These are phyloP conservation scores for Agrochola lychnidis DNA, from an alignment of 2,888 invertebrate genomes.

Conservation along the genomic window DNA sequence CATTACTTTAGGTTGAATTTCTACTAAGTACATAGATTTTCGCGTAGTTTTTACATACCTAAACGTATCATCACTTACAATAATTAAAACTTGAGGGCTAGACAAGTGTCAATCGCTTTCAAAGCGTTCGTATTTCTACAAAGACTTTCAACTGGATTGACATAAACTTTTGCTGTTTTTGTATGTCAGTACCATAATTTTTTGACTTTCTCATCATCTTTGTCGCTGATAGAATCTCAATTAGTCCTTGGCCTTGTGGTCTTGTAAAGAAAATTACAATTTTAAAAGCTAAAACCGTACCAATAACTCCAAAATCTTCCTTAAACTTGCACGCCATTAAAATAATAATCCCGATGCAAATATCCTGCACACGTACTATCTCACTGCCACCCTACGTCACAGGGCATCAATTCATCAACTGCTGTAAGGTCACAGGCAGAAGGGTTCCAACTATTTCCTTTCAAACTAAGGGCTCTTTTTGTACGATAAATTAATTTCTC, in stretches of 20 bases:
- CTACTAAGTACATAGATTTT: too few relatives aligned
- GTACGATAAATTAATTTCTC: conserved; percentile 84
- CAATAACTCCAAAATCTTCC: not conserved
- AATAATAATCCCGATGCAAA: not conserved
- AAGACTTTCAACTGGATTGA: too few relatives aligned
- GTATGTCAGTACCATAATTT: not conserved
- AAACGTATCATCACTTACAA: too few relatives aligned
- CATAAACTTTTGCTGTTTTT: not conserved
- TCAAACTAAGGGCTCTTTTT: conserved; percentile 80
- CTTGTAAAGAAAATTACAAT: too few relatives aligned
- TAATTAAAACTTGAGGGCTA: too few relatives aligned
- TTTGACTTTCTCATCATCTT: not conserved
- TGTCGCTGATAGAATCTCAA: too few relatives aligned
- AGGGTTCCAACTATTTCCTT: conserved; percentile 80
- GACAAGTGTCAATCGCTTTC: not conserved
- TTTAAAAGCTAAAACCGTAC: not conserved
- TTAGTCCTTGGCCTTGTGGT: too few relatives aligned
- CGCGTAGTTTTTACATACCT: too few relatives aligned
- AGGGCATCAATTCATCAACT: conserved; percentile 85
- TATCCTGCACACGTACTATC: conserved; percentile 17
- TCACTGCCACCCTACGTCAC: conserved; percentile 61
- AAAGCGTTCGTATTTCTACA: not conserved
- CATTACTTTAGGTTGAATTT: too few relatives aligned
- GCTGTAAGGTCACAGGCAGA: conserved; percentile 75
- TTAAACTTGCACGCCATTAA: not conserved